Conservation (phyloP, 2,113 vertebrate species). For the Rhinolophus sinicus region DNA sequence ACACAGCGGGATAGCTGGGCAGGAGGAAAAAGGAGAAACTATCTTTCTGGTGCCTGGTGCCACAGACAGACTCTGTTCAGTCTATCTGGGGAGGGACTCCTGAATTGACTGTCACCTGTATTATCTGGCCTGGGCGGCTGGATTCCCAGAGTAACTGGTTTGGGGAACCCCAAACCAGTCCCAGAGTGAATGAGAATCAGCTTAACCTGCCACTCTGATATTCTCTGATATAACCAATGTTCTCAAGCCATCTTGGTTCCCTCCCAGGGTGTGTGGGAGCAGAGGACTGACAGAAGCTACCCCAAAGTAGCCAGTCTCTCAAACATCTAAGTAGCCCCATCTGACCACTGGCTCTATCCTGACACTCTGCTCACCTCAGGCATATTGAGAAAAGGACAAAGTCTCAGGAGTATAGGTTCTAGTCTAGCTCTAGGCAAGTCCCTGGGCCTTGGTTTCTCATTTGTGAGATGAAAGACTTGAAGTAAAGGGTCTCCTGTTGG, state of each 20-base stretch:
- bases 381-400: neutral
- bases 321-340: neutral
- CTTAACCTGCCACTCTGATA: conserved; percentile 13
- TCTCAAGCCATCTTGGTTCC: neutral
- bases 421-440: neutral
- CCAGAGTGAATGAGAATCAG: conserved; percentile 33
- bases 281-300: neutral
- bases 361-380: neutral
- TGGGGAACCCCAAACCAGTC: conserved; percentile 23
- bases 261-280: neutral
- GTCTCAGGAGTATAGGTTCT: neutral
- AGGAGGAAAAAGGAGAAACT: neutral
- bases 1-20: neutral
- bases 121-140: conserved; percentile 2
- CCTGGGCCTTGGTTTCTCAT: conserved; percentile 49
- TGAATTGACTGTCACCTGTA: neutral
- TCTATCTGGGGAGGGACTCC: neutral
- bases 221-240: neutral
- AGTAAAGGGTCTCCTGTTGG: neutral
- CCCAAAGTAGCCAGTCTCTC: neutral
- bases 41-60: neutral
- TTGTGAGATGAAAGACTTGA: conserved; percentile 5
- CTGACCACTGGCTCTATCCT: neutral
- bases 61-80: neutral
- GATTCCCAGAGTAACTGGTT: conserved; percentile 54